Evolutionary conservation across 2,797 vertebrate genomes (phyloP).

Genomic region (Rallus crepitans): DNA sequence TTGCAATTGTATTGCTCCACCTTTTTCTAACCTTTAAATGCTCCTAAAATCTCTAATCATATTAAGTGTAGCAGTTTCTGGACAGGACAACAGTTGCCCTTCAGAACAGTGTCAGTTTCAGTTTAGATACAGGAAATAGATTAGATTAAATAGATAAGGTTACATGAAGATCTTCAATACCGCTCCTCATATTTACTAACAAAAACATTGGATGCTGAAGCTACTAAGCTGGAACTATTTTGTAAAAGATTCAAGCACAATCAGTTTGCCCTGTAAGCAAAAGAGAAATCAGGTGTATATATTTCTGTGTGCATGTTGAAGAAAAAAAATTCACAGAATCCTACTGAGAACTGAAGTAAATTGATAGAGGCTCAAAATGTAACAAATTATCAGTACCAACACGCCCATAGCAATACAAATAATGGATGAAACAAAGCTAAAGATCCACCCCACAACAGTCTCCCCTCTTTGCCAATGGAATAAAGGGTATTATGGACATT

Average conservation of each 20-base stretch:
- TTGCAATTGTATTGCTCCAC: background rate
- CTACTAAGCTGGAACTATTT: background rate
- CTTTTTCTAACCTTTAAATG: background rate
- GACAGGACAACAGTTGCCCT: background rate
- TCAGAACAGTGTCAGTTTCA: background rate
- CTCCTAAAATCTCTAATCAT: background rate
- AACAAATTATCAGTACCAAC: background rate
- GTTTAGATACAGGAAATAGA: background rate
- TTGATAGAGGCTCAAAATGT: background rate
- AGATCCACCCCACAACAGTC: no score
- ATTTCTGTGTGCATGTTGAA: fast-evolving
- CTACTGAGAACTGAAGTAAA: fast-evolving
- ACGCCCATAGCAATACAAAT: background rate
- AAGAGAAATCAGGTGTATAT: background rate
- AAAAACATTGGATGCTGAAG: background rate
- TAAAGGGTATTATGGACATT: background rate
- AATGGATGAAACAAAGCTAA: background rate
- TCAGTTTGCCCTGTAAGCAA: background rate
- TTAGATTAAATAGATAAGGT: background rate
- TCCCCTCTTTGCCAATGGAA: fast-evolving
- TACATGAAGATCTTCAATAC: background rate
- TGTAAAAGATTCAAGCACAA: background rate
- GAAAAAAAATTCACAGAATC: background rate
- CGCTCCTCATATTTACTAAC: background rate
- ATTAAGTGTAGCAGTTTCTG: background rate